phyloP scores from a whole-genome alignment of 2,797 vertebrate species.

The Hydrolagus colliei region DNA sequence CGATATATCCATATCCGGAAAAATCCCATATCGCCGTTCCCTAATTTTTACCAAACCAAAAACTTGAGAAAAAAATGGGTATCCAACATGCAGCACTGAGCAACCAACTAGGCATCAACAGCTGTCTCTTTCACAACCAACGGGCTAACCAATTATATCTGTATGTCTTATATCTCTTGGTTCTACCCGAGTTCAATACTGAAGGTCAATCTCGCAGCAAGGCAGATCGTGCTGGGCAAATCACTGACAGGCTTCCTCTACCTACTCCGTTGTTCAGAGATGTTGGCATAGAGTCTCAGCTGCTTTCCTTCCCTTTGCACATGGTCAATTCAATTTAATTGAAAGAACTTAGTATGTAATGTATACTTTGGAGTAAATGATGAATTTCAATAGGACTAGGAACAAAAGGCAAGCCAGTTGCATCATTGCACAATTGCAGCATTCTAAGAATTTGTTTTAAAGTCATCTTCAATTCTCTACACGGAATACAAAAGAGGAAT shows the following conservation, averaged over 20 bases:
- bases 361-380: neutral
- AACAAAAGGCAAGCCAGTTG: neutral
- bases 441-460: neutral
- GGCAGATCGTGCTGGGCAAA: neutral
- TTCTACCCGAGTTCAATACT: neutral
- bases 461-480: neutral
- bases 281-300: neutral
- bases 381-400: neutral
- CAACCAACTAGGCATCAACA: too few species aligned
- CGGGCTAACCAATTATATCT: neutral
- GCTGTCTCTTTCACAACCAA: neutral
- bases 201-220: neutral
- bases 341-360: neutral
- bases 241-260: neutral
- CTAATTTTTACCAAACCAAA: too few species aligned
- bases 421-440: neutral
- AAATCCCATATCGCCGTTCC: too few species aligned
- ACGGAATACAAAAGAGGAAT: neutral
- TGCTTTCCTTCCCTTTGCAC: neutral
- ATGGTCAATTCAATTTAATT: neutral
- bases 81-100: too few species aligned
- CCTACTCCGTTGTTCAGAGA: neutral
- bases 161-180: neutral
- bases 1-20: too few species aligned
- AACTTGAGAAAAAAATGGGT: too few species aligned